Conservation (phyloP, 2,888 invertebrate species). For the Calliopum simillimum region DNA sequence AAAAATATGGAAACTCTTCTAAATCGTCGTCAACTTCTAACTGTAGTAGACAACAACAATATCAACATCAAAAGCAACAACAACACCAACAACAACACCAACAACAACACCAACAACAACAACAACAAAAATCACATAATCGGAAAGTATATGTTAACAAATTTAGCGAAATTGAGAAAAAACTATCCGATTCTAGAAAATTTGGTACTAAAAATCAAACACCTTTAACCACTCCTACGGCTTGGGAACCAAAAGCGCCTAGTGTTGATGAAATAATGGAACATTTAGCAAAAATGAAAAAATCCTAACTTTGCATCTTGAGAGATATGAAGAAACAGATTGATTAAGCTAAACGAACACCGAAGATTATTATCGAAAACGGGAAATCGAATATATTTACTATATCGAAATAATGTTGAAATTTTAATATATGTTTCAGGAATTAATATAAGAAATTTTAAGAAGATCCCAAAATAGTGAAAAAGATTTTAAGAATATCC, state of each 20-base stretch:
- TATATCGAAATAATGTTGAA: background rate
- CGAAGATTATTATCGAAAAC: background rate
- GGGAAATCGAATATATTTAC: background rate
- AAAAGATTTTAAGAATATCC: too few species aligned
- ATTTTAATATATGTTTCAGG: too few species aligned
- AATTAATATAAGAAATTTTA: too few species aligned
- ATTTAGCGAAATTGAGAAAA: slow-evolving; percentile 36
- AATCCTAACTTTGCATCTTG: background rate
- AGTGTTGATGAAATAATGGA: slow-evolving; percentile 35
- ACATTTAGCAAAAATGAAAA: slow-evolving; percentile 27
- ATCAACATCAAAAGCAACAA: background rate
- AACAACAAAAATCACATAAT: slow-evolving; percentile 3
- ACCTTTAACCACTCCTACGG: slow-evolving; percentile 28
- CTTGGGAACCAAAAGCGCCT: slow-evolving; percentile 34
- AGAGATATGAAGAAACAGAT: background rate
- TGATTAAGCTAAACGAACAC: too few species aligned
- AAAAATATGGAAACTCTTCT: background rate
- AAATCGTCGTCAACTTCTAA: background rate
- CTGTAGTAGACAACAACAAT: background rate
- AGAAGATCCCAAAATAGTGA: too few species aligned
- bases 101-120: background rate
- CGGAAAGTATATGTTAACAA: slow-evolving; percentile 31
- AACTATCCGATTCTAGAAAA: background rate
- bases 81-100: background rate
- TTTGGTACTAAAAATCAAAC: background rate